A percentile compares a stretch with the other conserved stretches of the same genome.
Evolutionary conservation across 2,113 vertebrate genomes (phyloP).

Genomic region (Anolis carolinensis): DNA sequence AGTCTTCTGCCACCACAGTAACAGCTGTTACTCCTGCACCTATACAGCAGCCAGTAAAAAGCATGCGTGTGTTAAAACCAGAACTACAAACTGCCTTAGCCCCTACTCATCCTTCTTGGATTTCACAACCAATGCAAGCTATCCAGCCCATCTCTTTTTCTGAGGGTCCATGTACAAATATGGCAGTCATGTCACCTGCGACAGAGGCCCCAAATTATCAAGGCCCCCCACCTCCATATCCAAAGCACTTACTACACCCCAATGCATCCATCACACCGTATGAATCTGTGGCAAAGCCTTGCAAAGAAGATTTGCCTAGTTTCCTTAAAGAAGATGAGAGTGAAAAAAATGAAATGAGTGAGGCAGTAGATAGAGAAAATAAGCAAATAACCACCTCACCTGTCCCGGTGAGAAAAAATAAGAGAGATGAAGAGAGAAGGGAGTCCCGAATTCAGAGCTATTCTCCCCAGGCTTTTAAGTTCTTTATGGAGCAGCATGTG

Average conservation of each 20-base stretch:
- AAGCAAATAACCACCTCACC: conserved; percentile 97
- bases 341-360: conserved; percentile 71
- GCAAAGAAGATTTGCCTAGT: conserved; percentile 72
- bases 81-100: conserved; percentile 95
- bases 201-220: conserved; percentile 87
- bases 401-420: conserved; percentile 91
- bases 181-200: conserved; percentile 75
- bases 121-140: conserved; percentile 75
- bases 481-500: conserved; percentile 99
- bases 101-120: conserved; percentile 92
- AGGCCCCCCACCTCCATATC: conserved; percentile 84
- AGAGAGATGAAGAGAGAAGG: conserved; percentile 91
- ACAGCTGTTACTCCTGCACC: conserved; percentile 94
- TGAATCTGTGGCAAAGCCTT: conserved; percentile 68
- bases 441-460: conserved; percentile 90
- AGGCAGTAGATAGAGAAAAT: conserved; percentile 86
- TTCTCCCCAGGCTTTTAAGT: conserved; percentile 98
- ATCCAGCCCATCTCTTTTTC: conserved; percentile 74
- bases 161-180: conserved; percentile 66
- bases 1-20: conserved; percentile 92
- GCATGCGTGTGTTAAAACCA: conserved; percentile 92
- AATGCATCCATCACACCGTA: conserved; percentile 71
- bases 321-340: conserved; percentile 78
- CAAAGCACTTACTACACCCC: conserved; percentile 91
- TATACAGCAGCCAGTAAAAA: conserved; percentile 94